These are phyloP conservation scores for Troglohyphantes excavatus DNA, from an alignment of 2,888 invertebrate genomes.

Conservation along the genomic window DNA sequence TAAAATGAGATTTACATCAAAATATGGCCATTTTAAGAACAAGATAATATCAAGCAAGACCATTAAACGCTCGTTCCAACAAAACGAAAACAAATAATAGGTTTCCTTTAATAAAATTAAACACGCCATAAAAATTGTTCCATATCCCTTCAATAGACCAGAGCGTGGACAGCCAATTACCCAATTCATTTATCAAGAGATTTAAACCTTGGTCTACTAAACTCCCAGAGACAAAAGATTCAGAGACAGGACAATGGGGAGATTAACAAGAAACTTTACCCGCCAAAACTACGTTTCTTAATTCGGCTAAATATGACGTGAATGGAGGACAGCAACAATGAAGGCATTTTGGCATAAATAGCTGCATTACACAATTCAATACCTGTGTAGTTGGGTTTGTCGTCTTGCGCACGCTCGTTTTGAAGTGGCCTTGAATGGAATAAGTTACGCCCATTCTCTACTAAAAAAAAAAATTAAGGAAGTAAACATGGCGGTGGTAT, in stretches of 20 bases:
- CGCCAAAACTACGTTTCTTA: neutral
- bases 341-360: constrained; percentile 1
- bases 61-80: neutral
- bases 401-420: neutral
- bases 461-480: neutral
- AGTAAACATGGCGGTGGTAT: neutral
- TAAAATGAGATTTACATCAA: no score
- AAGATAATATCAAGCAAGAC: no score
- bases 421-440: constrained; percentile 9
- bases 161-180: constrained; percentile 22
- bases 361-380: constrained; percentile 1
- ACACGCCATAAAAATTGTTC: neutral
- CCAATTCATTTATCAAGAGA: neutral
- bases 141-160: neutral
- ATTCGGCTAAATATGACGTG: constrained; percentile 12
- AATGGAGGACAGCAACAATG: neutral
- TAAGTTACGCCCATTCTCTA: neutral
- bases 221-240: constrained; percentile 14
- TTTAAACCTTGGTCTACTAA: constrained; percentile 35
- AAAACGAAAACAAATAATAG: neutral
- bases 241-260: constrained; percentile 26
- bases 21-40: no score
- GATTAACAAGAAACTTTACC: constrained; percentile 24
- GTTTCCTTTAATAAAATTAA: neutral
- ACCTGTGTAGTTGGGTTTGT: neutral